Base-by-base conservation (phyloP, 2,113 vertebrate genomes). In the Pluvianellus socialis region DNA sequence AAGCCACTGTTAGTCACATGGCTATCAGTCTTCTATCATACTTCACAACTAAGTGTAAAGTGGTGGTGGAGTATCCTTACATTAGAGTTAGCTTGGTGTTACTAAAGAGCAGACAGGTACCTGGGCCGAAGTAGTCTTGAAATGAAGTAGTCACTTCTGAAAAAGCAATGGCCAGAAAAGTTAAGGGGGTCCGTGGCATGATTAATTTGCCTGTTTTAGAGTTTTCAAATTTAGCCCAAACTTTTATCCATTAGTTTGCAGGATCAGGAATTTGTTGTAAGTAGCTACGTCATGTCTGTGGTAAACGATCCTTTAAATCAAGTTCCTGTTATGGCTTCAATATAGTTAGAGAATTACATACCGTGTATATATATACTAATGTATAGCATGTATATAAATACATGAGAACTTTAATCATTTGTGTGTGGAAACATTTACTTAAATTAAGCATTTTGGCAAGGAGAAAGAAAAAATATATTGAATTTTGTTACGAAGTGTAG, bases 251-350 rank as follows among this genome's bases (percentile, higher is more conserved):
- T 56, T 38, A 24, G 7, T 86, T 83, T 80, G 42, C n/a, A 73
- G 63, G 35, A 75, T 80, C 26, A 24, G 72, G 53, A 56, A 33
- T 85, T 90, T 18, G 2, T 56, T 89, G 0, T 42, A 84, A 67
- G 21, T 91, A 33, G 13, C 4, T 56, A 7, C 5, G 3, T 44
- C 33, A 32, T 0, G 0, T 79, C n/a, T 67, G 35, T 91, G 44
- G 65, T 75, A 81, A 70, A 84, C 1, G 6, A 33, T 53, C 35
- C 30, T 85, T 91, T 88, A 92, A 93, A 50, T 76, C 24, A 61
- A 58, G 35, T 90, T 93, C 63, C 16, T 72, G 20, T 92, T 90
- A 65, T 9, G 27, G 21, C 40, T 93, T 86, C 21, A 27, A 13
- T 49, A 38, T 28, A 12, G 38, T 83, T 66, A 45, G 30, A 80